These are phyloP conservation scores for Dermochelys coriacea DNA, from an alignment of 2,797 vertebrate genomes.

Conservation along the genomic window DNA sequence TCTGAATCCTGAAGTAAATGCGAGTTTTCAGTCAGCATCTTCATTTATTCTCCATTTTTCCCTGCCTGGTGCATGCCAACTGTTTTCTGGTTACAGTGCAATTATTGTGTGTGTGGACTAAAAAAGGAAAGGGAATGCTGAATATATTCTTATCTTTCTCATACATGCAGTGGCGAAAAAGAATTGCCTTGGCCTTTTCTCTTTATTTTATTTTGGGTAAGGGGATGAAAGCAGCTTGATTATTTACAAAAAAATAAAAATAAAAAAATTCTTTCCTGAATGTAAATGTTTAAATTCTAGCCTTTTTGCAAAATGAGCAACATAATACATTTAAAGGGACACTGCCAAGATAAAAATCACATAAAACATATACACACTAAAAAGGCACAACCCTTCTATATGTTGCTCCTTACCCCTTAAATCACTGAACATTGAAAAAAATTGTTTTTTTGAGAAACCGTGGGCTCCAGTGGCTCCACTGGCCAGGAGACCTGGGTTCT, in stretches of 20 bases:
- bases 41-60: background rate
- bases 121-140: background rate
- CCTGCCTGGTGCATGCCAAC: background rate
- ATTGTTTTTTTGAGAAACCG: background rate
- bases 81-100: background rate
- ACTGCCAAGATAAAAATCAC: background rate
- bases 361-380: background rate
- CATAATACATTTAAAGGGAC: too few species aligned
- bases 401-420: background rate
- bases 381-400: background rate
- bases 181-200: background rate
- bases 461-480: background rate
- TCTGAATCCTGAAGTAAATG: background rate
- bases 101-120: background rate
- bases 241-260: background rate
- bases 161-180: background rate
- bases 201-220: slow-evolving; percentile 2
- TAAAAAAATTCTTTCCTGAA: slow-evolving; percentile 15
- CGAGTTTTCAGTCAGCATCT: background rate
- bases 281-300: background rate
- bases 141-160: slow-evolving; percentile 5
- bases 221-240: background rate
- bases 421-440: background rate
- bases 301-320: background rate
- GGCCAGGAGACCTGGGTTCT: background rate